These are phyloP conservation scores for Pristionchus maxplancki DNA, from an alignment of 2,888 invertebrate species.

Conservation along the genomic window DNA sequence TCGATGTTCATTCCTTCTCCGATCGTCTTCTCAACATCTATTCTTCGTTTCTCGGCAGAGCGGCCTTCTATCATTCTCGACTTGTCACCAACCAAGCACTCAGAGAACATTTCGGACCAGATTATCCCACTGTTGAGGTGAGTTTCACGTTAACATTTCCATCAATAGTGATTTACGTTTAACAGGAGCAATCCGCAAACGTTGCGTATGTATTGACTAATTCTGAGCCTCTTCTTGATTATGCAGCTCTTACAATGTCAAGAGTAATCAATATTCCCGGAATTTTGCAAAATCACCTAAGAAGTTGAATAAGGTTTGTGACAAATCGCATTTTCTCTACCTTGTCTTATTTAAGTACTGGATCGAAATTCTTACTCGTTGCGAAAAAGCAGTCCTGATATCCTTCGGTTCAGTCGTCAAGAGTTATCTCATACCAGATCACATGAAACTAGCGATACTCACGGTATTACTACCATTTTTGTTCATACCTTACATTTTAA, in stretches of 20 bases:
- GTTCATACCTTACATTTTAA: too few relatives aligned
- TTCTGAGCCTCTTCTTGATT: slow-evolving; percentile 44
- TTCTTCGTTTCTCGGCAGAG: not conserved
- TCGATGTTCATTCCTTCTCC: not conserved
- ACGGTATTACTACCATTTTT: not conserved
- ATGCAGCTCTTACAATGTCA: not conserved
- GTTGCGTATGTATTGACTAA: slow-evolving; percentile 3
- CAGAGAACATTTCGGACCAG: not conserved
- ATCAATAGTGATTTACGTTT: not conserved
- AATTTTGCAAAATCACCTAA: slow-evolving; percentile 6
- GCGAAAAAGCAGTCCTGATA: not conserved
- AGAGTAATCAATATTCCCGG: slow-evolving; percentile 22
- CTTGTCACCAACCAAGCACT: not conserved
- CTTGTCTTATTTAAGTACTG: not conserved
- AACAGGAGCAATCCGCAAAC: not conserved
- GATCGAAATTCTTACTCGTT: not conserved
- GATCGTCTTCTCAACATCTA: not conserved
- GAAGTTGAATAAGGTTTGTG: slow-evolving; percentile 16
- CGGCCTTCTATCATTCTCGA: not conserved
- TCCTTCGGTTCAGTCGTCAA: slow-evolving; percentile 9
- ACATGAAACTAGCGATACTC: not conserved
- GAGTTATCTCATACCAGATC: not conserved
- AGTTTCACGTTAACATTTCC: not conserved
- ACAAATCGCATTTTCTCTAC: too few relatives aligned
- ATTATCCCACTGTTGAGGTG: not conserved